A percentile compares a stretch with the other conserved stretches of the same genome.
Conservation (phyloP, 2,797 vertebrate species). For the Allobates femoralis region DNA sequence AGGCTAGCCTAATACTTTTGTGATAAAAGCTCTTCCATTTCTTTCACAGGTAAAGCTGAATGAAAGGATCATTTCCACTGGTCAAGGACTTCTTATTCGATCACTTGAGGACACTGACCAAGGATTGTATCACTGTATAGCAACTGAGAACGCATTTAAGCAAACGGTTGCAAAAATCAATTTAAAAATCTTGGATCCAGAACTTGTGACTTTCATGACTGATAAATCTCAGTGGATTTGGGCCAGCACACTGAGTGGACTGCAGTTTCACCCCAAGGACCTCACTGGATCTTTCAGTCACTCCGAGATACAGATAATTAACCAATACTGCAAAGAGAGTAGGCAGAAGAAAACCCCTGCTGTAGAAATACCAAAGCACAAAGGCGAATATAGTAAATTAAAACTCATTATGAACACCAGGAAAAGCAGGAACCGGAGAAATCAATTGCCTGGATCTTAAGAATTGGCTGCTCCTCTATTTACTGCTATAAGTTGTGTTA, state of each 20-base stretch:
- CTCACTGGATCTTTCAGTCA: conserved; percentile 87
- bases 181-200: conserved; percentile 87
- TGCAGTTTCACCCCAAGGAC: conserved; percentile 86
- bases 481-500: conserved; percentile 65
- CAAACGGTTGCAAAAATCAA: conserved; percentile 95
- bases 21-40: not conserved
- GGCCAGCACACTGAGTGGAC: conserved; percentile 78
- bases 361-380: conserved; percentile 77
- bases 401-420: conserved; percentile 92
- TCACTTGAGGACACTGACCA: conserved; percentile 87
- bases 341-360: conserved; percentile 81
- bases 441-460: conserved; percentile 85
- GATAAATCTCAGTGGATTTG: conserved; percentile 90
- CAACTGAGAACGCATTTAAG: conserved; percentile 93
- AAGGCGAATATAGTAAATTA: conserved; percentile 92
- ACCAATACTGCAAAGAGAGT: conserved; percentile 95
- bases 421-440: conserved; percentile 94
- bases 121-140: conserved; percentile 95
- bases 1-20: not conserved
- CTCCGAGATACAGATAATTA: conserved; percentile 88
- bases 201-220: conserved; percentile 84
- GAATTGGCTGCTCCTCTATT: conserved; percentile 47
- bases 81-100: conserved; percentile 94
- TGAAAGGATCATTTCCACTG: conserved; percentile 89
- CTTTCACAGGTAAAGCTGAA: conserved; percentile 87